phyloP scores from a whole-genome alignment of 2,888 invertebrate species.

The Phalera bucephala region DNA sequence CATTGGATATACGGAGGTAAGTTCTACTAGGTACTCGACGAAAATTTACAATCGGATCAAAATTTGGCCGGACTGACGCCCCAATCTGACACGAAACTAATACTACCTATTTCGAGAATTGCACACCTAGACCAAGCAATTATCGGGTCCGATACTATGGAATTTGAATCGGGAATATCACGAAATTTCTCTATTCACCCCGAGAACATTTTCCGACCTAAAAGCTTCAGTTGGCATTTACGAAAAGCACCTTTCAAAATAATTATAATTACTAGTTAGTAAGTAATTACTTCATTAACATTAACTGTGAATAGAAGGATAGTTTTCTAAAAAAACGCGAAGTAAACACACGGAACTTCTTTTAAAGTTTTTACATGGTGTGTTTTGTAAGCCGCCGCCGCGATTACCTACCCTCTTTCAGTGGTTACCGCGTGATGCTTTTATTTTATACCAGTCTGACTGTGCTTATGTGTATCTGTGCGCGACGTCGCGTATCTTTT shows the following conservation, averaged over 20 bases:
- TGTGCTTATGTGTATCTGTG: conserved; percentile 48
- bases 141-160: too few relatives aligned
- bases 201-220: too few relatives aligned
- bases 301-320: background rate
- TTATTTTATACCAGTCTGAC: conserved; percentile 53
- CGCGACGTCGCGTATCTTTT: conserved; percentile 57
- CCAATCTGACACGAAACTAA: too few relatives aligned
- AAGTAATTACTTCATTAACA: background rate
- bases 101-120: too few relatives aligned
- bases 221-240: too few relatives aligned
- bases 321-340: background rate
- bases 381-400: conserved; percentile 59
- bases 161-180: too few relatives aligned
- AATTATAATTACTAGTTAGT: background rate
- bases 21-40: too few relatives aligned
- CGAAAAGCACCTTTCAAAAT: background rate
- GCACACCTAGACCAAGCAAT: too few relatives aligned
- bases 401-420: conserved; percentile 64
- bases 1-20: too few relatives aligned
- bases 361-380: conserved; percentile 58
- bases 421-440: conserved; percentile 45
- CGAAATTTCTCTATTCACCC: too few relatives aligned
- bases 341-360: conserved; percentile 48
- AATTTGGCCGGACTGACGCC: too few relatives aligned
- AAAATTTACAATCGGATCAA: too few relatives aligned